phyloP scores from a whole-genome alignment of 2,888 invertebrate species.

The Branchipolynoe longqiensis region DNA sequence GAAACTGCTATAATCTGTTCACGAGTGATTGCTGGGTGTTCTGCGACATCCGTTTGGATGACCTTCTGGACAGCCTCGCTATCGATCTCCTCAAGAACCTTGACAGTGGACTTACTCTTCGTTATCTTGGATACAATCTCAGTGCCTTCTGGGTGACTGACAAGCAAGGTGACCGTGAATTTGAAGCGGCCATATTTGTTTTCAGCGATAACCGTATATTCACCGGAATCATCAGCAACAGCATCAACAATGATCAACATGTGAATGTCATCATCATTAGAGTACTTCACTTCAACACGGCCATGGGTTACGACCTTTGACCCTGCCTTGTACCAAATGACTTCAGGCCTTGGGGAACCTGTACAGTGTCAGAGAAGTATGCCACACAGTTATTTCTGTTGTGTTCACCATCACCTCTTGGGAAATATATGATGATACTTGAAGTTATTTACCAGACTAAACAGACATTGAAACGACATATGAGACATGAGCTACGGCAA shows the following conservation, averaged over 20 bases:
- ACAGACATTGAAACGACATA: too few relatives aligned
- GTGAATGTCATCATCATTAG: conserved; percentile 66
- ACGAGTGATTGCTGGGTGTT: neutral
- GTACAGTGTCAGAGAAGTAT: conserved; percentile 14
- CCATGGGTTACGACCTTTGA: conserved; percentile 10
- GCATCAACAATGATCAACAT: conserved; percentile 70
- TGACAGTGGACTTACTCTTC: conserved; percentile 5
- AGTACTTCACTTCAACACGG: conserved; percentile 24
- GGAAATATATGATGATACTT: too few relatives aligned
- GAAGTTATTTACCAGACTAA: too few relatives aligned
- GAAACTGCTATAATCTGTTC: neutral
- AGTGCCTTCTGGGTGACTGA: conserved; percentile 35
- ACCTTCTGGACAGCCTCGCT: conserved; percentile 11
- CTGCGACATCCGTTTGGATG: conserved; percentile 9
- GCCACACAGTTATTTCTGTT: too few relatives aligned
- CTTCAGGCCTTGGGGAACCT: conserved; percentile 57
- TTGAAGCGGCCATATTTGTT: conserved; percentile 71
- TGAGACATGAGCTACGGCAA: too few relatives aligned
- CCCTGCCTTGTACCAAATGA: conserved; percentile 54
- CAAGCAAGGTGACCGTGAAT: conserved; percentile 69
- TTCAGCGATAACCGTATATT: conserved; percentile 72
- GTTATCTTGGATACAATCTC: conserved; percentile 31
- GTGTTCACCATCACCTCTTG: too few relatives aligned
- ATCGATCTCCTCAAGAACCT: conserved; percentile 31
- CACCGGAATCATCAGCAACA: conserved; percentile 71